Evolutionary conservation across 2,888 invertebrate species (phyloP).

Genomic region (Tetanocera ferruginea): DNA sequence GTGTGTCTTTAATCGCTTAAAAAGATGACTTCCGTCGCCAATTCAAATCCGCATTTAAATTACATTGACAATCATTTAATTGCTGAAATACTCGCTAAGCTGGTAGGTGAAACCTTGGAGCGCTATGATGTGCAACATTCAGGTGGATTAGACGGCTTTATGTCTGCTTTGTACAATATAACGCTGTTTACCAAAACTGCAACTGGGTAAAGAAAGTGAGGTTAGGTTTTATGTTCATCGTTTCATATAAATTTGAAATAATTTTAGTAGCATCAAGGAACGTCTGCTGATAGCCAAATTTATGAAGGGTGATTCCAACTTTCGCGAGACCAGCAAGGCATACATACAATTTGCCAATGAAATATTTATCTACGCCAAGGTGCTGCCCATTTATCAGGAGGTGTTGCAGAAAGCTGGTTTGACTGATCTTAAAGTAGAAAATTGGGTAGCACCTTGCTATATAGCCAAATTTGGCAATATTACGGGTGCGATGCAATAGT

Average conservation of each 20-base stretch:
- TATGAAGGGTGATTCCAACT: slow-evolving; percentile 64
- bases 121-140: slow-evolving; percentile 54
- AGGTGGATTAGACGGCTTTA: slow-evolving; percentile 66
- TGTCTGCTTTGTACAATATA: slow-evolving; percentile 64
- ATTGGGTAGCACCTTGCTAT: slow-evolving; percentile 59
- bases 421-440: slow-evolving; percentile 40
- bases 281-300: slow-evolving; percentile 61
- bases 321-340: slow-evolving; percentile 61
- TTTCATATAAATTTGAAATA: not conserved
- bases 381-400: slow-evolving; percentile 62
- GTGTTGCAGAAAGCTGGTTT: slow-evolving; percentile 51
- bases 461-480: slow-evolving; percentile 61
- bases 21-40: not conserved
- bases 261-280: slow-evolving; percentile 48
- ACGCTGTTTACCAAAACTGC: slow-evolving; percentile 51
- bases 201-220: slow-evolving; percentile 46
- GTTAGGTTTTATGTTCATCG: not conserved
- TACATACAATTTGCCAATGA: slow-evolving; percentile 67
- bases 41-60: slow-evolving; percentile 50
- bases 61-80: slow-evolving; percentile 60
- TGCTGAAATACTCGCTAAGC: slow-evolving; percentile 57
- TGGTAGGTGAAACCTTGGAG: slow-evolving; percentile 53
- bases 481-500: slow-evolving; percentile 51
- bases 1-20: not conserved
- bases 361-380: slow-evolving; percentile 60